Evolutionary conservation across 2,797 vertebrate species (phyloP).

Genomic region (Platalea minor): DNA sequence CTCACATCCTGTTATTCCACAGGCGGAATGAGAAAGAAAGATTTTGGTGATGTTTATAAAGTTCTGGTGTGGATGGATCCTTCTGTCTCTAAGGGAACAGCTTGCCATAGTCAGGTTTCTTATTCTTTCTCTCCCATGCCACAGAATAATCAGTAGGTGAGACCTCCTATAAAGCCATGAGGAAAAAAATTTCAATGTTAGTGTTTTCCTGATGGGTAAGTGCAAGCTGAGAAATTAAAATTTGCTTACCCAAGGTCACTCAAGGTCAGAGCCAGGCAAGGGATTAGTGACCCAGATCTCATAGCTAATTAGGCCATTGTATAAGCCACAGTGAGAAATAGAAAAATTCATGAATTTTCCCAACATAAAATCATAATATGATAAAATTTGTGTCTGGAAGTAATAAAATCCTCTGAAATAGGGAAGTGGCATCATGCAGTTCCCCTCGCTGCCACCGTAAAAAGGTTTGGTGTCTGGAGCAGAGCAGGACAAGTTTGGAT

Average conservation of each 20-base stretch:
- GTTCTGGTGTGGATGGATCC: background rate
- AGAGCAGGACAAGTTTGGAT: background rate
- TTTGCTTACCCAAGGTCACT: background rate
- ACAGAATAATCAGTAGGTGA: background rate
- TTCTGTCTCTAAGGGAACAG: background rate
- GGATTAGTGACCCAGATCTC: background rate
- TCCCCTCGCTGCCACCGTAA: background rate
- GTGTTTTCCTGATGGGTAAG: background rate
- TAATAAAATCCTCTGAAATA: background rate
- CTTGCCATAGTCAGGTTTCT: background rate
- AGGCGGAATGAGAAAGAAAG: background rate
- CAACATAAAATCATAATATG: background rate
- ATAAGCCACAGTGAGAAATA: background rate
- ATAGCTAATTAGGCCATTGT: slow-evolving; percentile 3
- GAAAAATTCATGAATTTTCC: background rate
- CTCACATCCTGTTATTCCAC: background rate
- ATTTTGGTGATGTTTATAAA: background rate
- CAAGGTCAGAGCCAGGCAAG: background rate
- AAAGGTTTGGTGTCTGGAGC: background rate
- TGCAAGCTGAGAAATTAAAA: background rate
- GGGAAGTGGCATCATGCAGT: background rate
- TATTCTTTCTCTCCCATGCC: background rate
- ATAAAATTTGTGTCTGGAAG: background rate
- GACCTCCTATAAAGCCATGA: background rate
- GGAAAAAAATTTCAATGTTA: background rate